phyloP scores from a whole-genome alignment of 2,113 vertebrate genomes.

The Ahaetulla prasina region DNA sequence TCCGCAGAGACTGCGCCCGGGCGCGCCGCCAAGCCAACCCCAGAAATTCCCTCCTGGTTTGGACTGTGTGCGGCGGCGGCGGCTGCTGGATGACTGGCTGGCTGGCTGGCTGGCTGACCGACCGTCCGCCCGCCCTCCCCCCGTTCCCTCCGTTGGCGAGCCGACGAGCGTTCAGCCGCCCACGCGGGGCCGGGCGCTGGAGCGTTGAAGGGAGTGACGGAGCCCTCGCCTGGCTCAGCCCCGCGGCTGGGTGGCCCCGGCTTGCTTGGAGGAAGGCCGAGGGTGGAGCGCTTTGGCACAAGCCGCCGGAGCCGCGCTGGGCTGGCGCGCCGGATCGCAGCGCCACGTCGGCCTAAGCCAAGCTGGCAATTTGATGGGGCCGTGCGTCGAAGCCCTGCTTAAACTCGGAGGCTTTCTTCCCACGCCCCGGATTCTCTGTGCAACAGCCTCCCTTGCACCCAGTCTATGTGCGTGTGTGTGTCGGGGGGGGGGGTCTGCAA shows the following conservation, averaged over 20 bases:
- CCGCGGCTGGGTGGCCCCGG: not conserved
- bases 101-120: slow-evolving; percentile 5
- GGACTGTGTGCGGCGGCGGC: slow-evolving; percentile 50
- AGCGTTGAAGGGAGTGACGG: not conserved
- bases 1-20: slow-evolving; percentile 71
- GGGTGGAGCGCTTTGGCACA: not conserved
- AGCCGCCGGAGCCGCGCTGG: not conserved
- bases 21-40: slow-evolving; percentile 68
- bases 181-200: not conserved
- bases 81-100: slow-evolving; percentile 47
- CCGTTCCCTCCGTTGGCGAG: not conserved
- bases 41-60: slow-evolving; percentile 71
- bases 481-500: not conserved
- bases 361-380: not conserved
- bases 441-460: not conserved
- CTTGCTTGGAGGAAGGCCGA: not conserved
- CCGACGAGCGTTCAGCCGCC: not conserved
- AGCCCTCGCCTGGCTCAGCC: not conserved
- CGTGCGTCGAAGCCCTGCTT: not conserved
- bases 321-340: not conserved
- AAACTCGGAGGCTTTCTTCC: not conserved
- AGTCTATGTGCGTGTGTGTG: not conserved
- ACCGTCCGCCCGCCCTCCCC: not conserved
- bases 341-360: not conserved
- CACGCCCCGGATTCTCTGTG: not conserved